Evolutionary conservation across 2,888 invertebrate species (phyloP).

Genomic region (Boloria euphrosyne): DNA sequence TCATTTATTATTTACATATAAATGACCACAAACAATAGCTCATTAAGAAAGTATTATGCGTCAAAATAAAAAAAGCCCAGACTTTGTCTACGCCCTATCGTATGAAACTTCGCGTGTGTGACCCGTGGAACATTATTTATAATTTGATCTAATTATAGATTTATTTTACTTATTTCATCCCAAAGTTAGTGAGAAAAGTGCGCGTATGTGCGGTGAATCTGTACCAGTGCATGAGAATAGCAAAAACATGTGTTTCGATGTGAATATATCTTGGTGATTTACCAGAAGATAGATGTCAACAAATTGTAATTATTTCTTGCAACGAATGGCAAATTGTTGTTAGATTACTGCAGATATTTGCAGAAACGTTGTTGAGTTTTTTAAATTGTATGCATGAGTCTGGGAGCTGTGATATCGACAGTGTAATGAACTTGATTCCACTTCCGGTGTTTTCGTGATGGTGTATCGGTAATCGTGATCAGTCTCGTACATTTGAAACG

Average conservation of each 20-base stretch:
- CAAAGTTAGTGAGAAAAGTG: conserved; percentile 62
- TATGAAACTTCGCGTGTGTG: conserved; percentile 76
- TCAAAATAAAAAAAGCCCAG: conserved; percentile 57
- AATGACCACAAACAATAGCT: conserved; percentile 43
- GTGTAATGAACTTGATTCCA: conserved; percentile 49
- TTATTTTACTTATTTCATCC: conserved; percentile 59
- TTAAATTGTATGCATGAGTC: conserved; percentile 41
- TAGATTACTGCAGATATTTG: conserved; percentile 42
- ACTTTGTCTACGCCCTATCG: conserved; percentile 68
- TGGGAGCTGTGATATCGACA: conserved; percentile 55
- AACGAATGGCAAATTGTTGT: conserved; percentile 50
- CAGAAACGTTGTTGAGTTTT: conserved; percentile 43
- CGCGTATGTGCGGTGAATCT: conserved; percentile 57
- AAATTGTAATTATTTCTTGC: conserved; percentile 64
- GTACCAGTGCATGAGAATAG: conserved; percentile 56
- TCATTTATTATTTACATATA: background rate
- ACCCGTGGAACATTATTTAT: conserved; percentile 69
- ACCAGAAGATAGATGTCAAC: conserved; percentile 66
- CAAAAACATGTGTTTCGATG: conserved; percentile 80
- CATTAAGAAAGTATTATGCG: conserved; percentile 54
- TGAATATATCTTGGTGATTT: conserved; percentile 68
- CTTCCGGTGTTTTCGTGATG: conserved; percentile 64
- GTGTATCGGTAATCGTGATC: conserved; percentile 55
- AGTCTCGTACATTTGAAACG: conserved; percentile 48
- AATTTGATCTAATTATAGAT: conserved; percentile 73